phyloP scores from a whole-genome alignment of 2,888 invertebrate genomes.

The Petrolisthes manimaculis region DNA sequence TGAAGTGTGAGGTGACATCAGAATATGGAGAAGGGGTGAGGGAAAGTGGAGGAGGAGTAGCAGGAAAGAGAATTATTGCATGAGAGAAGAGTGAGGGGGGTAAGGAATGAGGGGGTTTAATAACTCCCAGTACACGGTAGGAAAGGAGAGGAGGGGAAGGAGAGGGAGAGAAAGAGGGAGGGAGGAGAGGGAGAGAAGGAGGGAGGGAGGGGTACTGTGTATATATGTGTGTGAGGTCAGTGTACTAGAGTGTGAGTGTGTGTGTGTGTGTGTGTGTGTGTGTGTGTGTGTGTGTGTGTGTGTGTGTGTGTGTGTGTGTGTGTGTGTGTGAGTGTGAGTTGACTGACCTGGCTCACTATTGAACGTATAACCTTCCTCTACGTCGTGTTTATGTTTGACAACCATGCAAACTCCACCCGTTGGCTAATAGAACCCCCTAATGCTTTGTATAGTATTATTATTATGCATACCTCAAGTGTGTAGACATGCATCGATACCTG shows the following conservation, averaged over 20 bases:
- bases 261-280: slow-evolving; percentile 1
- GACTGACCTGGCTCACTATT: not conserved
- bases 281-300: slow-evolving; percentile 1
- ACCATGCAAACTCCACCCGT: no score
- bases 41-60: not conserved
- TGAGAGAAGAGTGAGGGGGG: not conserved
- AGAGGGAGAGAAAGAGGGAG: not conserved
- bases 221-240: not conserved
- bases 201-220: not conserved
- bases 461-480: no score
- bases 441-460: no score
- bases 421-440: no score
- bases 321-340: not conserved
- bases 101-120: not conserved
- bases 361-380: no score
- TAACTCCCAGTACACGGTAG: not conserved
- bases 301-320: slow-evolving; percentile 1
- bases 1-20: no score
- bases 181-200: not conserved
- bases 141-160: not conserved
- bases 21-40: no score
- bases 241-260: not conserved
- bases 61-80: not conserved
- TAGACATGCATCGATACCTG: no score
- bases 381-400: no score